Evolutionary conservation across 2,113 vertebrate genomes (phyloP).

Genomic region (Mesitornis unicolor): DNA sequence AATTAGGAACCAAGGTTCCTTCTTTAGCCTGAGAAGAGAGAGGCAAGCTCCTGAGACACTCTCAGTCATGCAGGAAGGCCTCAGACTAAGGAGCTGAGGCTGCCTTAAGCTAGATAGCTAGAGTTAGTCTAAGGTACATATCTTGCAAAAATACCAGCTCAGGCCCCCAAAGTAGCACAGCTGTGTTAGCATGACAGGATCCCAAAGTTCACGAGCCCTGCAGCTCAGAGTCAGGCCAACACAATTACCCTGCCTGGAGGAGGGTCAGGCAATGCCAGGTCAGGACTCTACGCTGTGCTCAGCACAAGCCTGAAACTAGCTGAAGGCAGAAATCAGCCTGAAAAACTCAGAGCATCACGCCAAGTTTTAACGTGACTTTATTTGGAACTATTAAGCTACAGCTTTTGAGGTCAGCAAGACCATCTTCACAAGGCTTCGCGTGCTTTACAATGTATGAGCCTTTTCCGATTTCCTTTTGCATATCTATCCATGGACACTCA

Average conservation of each 20-base stretch:
- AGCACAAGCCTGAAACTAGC: not conserved
- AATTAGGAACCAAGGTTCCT: not conserved
- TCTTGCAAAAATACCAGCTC: not conserved
- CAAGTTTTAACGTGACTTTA: not conserved
- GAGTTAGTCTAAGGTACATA: not conserved
- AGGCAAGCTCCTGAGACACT: not conserved
- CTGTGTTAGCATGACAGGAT: not conserved
- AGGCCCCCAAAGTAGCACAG: not conserved
- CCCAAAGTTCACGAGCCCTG: not conserved
- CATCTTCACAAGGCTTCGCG: not conserved
- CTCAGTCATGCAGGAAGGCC: not conserved
- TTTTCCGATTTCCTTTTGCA: not conserved
- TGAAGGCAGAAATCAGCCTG: not conserved
- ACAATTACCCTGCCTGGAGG: not conserved
- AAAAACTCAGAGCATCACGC: not conserved
- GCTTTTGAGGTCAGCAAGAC: not conserved
- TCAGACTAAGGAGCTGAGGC: not conserved
- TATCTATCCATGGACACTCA: fast-evolving
- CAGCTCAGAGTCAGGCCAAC: not conserved
- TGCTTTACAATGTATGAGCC: not conserved
- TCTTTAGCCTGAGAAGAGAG: not conserved
- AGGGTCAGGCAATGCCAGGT: not conserved
- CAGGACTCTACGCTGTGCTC: not conserved
- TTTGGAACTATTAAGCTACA: not conserved
- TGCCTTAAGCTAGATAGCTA: not conserved